phyloP scores from a whole-genome alignment of 2,888 invertebrate species.

The Eudemis profundana region DNA sequence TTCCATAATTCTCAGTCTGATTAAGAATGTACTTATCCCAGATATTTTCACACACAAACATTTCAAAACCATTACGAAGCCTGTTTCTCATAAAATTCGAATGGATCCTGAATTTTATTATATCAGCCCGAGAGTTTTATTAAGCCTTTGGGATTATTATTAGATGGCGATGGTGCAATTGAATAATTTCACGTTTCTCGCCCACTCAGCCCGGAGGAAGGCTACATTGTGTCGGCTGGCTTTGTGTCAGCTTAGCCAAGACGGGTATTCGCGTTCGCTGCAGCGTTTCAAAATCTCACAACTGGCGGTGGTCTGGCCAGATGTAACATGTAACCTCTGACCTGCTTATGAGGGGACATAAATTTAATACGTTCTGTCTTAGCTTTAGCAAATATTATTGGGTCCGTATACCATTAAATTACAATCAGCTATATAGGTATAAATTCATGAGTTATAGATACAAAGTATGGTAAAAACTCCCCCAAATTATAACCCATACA shows the following conservation, averaged over 20 bases:
- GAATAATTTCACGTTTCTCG: constrained; percentile 63
- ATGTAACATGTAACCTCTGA: constrained; percentile 30
- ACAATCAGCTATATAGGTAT: not conserved
- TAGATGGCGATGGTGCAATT: constrained; percentile 47
- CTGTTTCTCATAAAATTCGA: not conserved
- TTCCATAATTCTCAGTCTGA: not conserved
- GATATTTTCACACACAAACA: not conserved
- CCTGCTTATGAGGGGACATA: constrained; percentile 18
- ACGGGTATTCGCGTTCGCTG: constrained; percentile 25
- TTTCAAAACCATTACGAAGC: not conserved
- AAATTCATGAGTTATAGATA: not conserved
- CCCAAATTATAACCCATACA: not conserved
- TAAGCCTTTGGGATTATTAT: constrained; percentile 15
- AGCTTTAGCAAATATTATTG: constrained; percentile 16
- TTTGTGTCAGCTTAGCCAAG: constrained; percentile 62
- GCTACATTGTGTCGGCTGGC: constrained; percentile 61
- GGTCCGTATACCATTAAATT: not conserved
- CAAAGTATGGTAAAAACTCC: not conserved
- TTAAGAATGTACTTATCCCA: not conserved
- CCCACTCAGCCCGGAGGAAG: constrained; percentile 61
- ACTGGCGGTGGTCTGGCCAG: constrained; percentile 25
- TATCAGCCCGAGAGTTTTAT: constrained; percentile 7
- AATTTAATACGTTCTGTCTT: constrained; percentile 10
- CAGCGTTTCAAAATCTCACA: constrained; percentile 38
- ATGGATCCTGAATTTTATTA: constrained; percentile 10